Base-by-base conservation (phyloP, 2,888 invertebrate genomes). In the Macaria notata region DNA sequence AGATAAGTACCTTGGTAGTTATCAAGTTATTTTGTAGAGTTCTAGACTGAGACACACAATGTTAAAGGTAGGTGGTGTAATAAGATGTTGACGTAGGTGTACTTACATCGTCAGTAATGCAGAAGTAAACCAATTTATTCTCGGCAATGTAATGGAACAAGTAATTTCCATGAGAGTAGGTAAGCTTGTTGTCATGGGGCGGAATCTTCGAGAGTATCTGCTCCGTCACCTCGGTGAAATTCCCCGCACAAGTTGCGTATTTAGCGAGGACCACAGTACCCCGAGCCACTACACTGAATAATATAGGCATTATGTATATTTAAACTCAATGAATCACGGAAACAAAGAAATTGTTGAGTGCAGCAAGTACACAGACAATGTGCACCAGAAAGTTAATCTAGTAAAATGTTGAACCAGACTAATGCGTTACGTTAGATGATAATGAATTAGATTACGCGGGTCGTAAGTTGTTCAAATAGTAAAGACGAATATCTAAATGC, bases 151-250 rank as follows among this genome's bases (percentile, higher is more conserved):
- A 98, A 79, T 98, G 98, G 79, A 98, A 98, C 49, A 98, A 88
- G 82, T 98, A 98, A 78, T 95, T 97, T 76, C 97, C 97, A 90
- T 98, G 98, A 2, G 97, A 95, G 79, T 98, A 98, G 0, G 98
- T 98, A 65, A 98, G 92, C 82, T 97, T 98, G 68, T 97, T 96
- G 92, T 98, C 95, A 61, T 96, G 95, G n/a, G 95, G 93, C 29
- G 96, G 94, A 76, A 98, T 98, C 88, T 96, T 97, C 1, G 95
- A 92, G 54, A 98, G 92, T 63, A 98, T 96, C 81, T 97, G 97
- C 81, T 98, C 97, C 0, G 98, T 96, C 5, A 98, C 97, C 92
- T 98, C 98, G 3, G 96, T 95, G 83, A 98, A 98, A 86, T 99
- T 98, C 9, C 98, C 98, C 61, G 96, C 95, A 83, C 98, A 98